Base-by-base conservation (phyloP, 2,888 invertebrate species). In the Oegoconia quadripuncta region DNA sequence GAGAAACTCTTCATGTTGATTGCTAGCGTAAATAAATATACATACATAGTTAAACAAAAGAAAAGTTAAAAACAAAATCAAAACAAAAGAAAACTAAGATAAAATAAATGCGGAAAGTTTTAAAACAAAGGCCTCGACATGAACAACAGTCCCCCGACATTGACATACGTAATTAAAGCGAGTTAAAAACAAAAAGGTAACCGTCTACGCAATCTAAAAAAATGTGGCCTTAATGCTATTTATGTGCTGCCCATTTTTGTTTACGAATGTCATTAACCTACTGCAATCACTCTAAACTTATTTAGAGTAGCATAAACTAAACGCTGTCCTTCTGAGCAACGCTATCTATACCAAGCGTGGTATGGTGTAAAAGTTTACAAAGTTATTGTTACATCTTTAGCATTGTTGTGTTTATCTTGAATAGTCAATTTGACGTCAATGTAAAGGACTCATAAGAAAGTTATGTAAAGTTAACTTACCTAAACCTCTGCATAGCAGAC, bases 401-500 rank as follows among this genome's bases (percentile, higher is more conserved):
- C 50, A 56, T 55, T 60, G 64, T 59, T 60, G 45, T 58, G 61
- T 66, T 63, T 59, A 57, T 58, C 56, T 54, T 47, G 52, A 53
- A 56, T 54, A 48, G 52, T 59, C 55, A 38, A 51, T 44, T 48
- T 59, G 59, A 68, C 63, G 29, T 23, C 50, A 61, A 59, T 50
- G 44, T 37, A 58, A 68, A 62, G 64, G n/a, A 52, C 62, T 63
- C 59, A 15, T 56, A 48, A 44, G 45, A 62, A 71, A 60, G 57
- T 61, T 57, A 41, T 38, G 40, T 58, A 62, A 68, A 67, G 56
- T 64, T 67, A 60, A 63, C 81, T 81, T 65, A 86, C 86, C 82
- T 83, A 74, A 73, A 76, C 50, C 76, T 76, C 55, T 72, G 74
- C 82, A 83, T 83, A 68, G 62, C 65, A 59, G 58, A 61, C 59